Evolutionary conservation across 2,797 vertebrate species (phyloP), one percentile per base, ranked within the genome.

Genomic region (Eupleurogrammus muticus): DNA sequence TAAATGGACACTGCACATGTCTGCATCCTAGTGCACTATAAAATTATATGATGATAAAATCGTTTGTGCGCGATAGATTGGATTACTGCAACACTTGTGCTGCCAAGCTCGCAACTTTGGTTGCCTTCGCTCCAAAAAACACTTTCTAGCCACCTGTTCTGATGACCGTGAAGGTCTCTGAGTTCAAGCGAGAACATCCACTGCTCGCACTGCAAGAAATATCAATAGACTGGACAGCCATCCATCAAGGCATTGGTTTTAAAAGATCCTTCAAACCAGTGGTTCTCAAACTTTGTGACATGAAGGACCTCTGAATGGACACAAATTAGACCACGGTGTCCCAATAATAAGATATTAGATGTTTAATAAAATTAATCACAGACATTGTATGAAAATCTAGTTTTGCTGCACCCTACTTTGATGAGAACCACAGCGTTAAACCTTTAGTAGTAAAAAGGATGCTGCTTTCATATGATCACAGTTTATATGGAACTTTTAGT

Each of bases 121-220:
- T 77, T 87, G 89, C 85, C 81, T 65, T 78, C 65, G 47, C n/a
- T 91, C 89, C 84, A 90, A 85, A 83, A 83, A 6, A 87, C 84
- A 76, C 72, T 86, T 67, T 80, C 47, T 24, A 17, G 59, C 89
- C 91, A 92, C 92, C 91, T 93, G 92, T 92, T 91, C 49, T 66
- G 70, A 77, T 77, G 73, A 77, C 60, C 63, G 48, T 13, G 63
- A 79, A 57, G 36, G 2, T 77, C 17, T 42, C 50, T 84, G 77
- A 71, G 77, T 44, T 44, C 40, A 87, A 73, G 51, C 6, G 16
- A 82, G 3, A 68, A 16, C 60, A 58, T 55, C 73, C 60, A 79
- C 62, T 14, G 59, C n/a, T 14, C 36, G 65, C 74, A 65, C 71
- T 89, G 78, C 65, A 89, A 82, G 73, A 85, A 81, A 70, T 74